Conservation (phyloP, 1,140 invertebrate species). For the Drosophila simulans region DNA sequence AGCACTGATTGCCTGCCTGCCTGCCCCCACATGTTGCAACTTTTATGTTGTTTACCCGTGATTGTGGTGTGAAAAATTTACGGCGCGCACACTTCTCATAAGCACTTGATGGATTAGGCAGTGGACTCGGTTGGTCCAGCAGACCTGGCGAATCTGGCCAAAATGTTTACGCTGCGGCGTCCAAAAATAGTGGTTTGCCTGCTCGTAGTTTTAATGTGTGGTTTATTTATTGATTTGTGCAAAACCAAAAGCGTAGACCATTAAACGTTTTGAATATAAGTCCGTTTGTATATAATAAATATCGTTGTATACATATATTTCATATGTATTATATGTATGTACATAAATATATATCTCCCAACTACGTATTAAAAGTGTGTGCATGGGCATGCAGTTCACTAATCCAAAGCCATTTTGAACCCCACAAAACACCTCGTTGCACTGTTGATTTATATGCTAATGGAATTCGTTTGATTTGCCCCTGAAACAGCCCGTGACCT, state of each 20-base stretch:
- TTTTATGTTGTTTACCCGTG: slow-evolving; percentile 75
- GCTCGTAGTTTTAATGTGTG: slow-evolving; percentile 47
- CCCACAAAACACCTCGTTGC: slow-evolving; percentile 4
- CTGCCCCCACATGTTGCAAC: slow-evolving; percentile 71
- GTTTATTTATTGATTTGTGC: slow-evolving; percentile 62
- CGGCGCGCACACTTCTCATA: slow-evolving; percentile 66
- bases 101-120: slow-evolving; percentile 70
- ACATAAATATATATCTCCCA: background rate
- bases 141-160: background rate
- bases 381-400: slow-evolving; percentile 53
- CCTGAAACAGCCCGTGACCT: slow-evolving; percentile 79
- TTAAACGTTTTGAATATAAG: slow-evolving; percentile 51
- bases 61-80: slow-evolving; percentile 63
- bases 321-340: background rate
- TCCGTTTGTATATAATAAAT: slow-evolving; percentile 56
- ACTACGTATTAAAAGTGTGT: slow-evolving; percentile 26
- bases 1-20: slow-evolving; percentile 5
- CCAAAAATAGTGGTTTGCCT: slow-evolving; percentile 51
- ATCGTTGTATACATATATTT: slow-evolving; percentile 27
- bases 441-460: slow-evolving; percentile 28
- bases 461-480: slow-evolving; percentile 27
- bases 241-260: slow-evolving; percentile 55
- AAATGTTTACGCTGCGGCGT: slow-evolving; percentile 59
- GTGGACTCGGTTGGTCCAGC: slow-evolving; percentile 21
- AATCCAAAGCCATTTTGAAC: slow-evolving; percentile 11